Evolutionary conservation across 2,113 vertebrate species (phyloP), one percentile per base, ranked within the genome.

Genomic region (Seriola aureovittata): DNA sequence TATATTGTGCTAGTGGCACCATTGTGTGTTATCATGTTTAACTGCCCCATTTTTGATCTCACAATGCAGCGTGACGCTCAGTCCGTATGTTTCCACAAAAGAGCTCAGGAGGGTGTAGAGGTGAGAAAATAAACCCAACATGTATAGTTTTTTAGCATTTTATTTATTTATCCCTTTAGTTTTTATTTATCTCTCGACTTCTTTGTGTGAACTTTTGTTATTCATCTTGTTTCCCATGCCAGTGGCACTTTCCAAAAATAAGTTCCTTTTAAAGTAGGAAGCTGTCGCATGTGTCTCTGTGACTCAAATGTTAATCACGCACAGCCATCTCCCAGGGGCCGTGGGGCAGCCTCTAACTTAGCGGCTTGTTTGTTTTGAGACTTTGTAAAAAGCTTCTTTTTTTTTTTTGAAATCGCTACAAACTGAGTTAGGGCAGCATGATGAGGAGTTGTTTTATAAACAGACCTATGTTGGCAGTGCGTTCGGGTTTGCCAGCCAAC

Each of bases 211-310:
- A 87, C 81, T 70, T 85, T 55, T 60, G 71, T 62, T 82, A 64
- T 76, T 86, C 38, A 79, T 93, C 67, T 85, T 66, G 67, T 82
- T 88, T 87, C 82, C 42, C 38, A 54, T 78, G 88, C 90, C 89
- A 32, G 63, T n/a, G 80, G 86, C 84, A 46, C 75, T 67, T 88
- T 90, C 88, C 64, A 84, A 89, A 89, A 92, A 90, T 91, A 90
- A 75, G 67, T 71, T 62, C 44, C 67, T 71, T 57, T 89, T 85
- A 84, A 91, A 91, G 82, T n/a, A 50, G 29, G 78, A 82, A 84
- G 85, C 89, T 81, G 89, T 85, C 63, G 25, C 81, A 50, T 79
- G 55, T 80, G 81, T 83, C 63, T 87, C 46, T 74, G 84, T 85
- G 85, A 79, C 84, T 90, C 70, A 69, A 85, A 84, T 88, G 85